Percentiles rank a stretch among this genome's conserved stretches.
Evolutionary conservation across 2,888 invertebrate species (phyloP).

Genomic region (Drosophila monieri): DNA sequence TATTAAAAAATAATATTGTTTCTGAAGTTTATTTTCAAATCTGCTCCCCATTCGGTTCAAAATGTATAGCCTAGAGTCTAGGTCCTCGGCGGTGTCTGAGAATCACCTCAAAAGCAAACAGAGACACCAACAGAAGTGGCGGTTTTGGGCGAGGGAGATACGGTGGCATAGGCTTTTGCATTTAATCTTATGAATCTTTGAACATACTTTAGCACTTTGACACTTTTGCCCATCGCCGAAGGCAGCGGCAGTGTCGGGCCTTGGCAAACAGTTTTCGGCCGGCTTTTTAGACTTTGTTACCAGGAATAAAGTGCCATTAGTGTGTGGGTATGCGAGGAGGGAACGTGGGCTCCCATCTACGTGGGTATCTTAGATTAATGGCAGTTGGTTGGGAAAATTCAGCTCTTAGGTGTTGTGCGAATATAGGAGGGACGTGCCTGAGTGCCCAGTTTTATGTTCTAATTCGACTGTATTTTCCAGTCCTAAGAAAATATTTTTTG

Average conservation of each 20-base stretch:
- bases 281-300: conserved; percentile 53
- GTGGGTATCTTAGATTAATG: conserved; percentile 64
- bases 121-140: conserved; percentile 5
- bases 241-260: conserved; percentile 33
- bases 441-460: conserved; percentile 47
- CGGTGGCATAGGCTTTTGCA: conserved; percentile 44
- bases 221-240: conserved; percentile 64
- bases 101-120: conserved; percentile 36
- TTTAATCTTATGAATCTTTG: conserved; percentile 81
- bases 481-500: neutral
- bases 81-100: neutral
- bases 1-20: neutral
- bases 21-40: neutral
- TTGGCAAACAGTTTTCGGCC: conserved; percentile 64
- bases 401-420: conserved; percentile 13
- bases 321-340: conserved; percentile 9
- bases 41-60: conserved; percentile 53
- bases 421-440: conserved; percentile 53
- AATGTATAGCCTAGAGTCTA: neutral
- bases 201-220: conserved; percentile 82
- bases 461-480: conserved; percentile 5
- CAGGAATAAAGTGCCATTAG: conserved; percentile 51
- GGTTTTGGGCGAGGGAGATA: conserved; percentile 5
- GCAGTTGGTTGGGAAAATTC: conserved; percentile 36
- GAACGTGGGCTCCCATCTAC: conserved; percentile 27